Evolutionary conservation across 2,888 invertebrate species (phyloP).

Genomic region (Euclidia mi): DNA sequence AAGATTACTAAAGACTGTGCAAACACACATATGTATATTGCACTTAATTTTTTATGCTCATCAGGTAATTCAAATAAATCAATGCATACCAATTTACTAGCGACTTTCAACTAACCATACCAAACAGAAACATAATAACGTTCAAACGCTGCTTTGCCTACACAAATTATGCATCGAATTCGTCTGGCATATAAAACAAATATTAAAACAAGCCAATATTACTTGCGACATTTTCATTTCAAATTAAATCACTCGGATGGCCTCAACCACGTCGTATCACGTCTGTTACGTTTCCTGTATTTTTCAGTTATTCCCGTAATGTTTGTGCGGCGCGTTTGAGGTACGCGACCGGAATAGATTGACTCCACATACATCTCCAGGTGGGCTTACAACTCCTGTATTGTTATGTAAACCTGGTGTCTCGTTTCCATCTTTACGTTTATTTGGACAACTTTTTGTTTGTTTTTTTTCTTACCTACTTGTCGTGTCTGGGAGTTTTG

Average conservation of each 20-base stretch:
- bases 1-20: too few relatives aligned
- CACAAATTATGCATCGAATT: not conserved
- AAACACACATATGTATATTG: too few relatives aligned
- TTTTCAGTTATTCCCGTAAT: constrained; percentile 53
- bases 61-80: too few relatives aligned
- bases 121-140: too few relatives aligned
- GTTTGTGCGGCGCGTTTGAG: constrained; percentile 42
- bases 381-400: constrained; percentile 26
- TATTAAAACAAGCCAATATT: constrained; percentile 17
- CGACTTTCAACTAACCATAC: too few relatives aligned
- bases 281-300: constrained; percentile 47
- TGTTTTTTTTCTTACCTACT: too few relatives aligned
- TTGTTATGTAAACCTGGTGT: constrained; percentile 31
- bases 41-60: too few relatives aligned
- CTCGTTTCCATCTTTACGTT: constrained; percentile 7
- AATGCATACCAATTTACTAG: too few relatives aligned
- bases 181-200: not conserved
- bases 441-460: not conserved
- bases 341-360: constrained; percentile 58
- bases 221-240: constrained; percentile 7
- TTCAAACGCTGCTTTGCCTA: too few relatives aligned
- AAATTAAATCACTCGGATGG: constrained; percentile 19
- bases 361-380: constrained; percentile 46
- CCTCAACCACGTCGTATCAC: constrained; percentile 32
- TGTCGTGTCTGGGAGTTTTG: too few relatives aligned